Evolutionary conservation across 2,888 invertebrate species (phyloP), one percentile per base, ranked within the genome.

Genomic region (Mythimna ferrago): DNA sequence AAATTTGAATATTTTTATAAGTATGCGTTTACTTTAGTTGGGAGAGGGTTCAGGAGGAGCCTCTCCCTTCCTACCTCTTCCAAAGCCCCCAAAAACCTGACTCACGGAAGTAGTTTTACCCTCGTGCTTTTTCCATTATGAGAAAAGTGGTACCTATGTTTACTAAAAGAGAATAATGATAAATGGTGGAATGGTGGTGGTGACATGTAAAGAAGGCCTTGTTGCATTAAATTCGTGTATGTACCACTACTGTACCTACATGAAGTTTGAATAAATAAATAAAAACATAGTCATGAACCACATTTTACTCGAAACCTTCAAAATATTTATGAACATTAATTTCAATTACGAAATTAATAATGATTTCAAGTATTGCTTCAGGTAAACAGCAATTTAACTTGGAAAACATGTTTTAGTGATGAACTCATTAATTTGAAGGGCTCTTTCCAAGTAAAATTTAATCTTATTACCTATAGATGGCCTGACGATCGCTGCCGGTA

Each of bases 401-500:
- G n/a, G 44, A 35, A 58, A 35, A 68, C 6, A 51, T 32, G 62
- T 65, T 51, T 79, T 35, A 79, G 32, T 66, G 38, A 5, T 6
- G 1, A 61, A 11, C 19, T 78, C 32, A 75, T 78, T 56, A 51
- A 35, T n/a, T 35, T 61, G 9, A 71, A 71, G 21, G 3, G 11
- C 11, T 4, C 10, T 16, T 54, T 60, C 6, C 21, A 48, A 72
- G 53, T 60, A 51, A 48, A 61, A 66, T 58, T 67, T 68, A 58
- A 73, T 68, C 44, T 68, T 51, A 62, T 66, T 74, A 81, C 80
- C 83, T 57, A 83, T 80, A 35, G 88, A 86, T 2, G 88, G 88
- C 44, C 88, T 76, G 3, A 88, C 70, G 21, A 88, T 88, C 0
- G 85, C 78, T 44, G 76, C 57, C 6, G 88, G 88, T 9, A 88